Evolutionary conservation across 2,797 vertebrate genomes (phyloP).

Genomic region (Artibeus jamaicensis): DNA sequence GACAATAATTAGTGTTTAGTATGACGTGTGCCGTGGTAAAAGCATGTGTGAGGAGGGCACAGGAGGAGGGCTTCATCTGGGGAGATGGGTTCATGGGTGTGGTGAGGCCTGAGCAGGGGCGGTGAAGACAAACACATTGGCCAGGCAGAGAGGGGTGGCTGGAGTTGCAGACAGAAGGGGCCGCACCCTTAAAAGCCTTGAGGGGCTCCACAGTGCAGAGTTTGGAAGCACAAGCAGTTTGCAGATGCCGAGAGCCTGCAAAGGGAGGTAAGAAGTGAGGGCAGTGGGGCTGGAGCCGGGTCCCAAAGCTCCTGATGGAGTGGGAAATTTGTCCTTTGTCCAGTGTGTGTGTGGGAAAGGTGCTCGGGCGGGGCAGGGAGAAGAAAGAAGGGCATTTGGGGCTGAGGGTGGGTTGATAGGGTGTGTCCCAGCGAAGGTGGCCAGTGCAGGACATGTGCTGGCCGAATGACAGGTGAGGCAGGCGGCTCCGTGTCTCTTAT

Average conservation of each 20-base stretch:
- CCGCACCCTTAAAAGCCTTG: not conserved
- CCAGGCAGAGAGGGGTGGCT: not conserved
- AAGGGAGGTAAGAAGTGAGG: not conserved
- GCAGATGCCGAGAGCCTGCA: not conserved
- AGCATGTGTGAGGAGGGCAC: not conserved
- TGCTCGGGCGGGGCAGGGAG: not conserved
- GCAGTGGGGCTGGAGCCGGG: not conserved
- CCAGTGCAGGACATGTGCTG: not conserved
- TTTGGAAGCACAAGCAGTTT: not conserved
- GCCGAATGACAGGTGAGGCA: not conserved
- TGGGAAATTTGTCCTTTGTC: too few species aligned
- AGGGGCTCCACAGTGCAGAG: not conserved
- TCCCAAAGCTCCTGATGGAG: not conserved
- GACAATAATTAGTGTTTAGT: fast-evolving
- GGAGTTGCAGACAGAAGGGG: not conserved
- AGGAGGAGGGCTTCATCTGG: not conserved
- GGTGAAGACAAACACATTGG: not conserved
- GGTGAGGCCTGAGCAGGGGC: not conserved
- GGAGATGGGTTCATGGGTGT: too few species aligned
- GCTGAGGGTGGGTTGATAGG: not conserved
- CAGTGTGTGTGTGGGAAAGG: too few species aligned
- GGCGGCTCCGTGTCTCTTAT: not conserved
- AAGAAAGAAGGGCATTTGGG: not conserved
- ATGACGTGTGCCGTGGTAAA: fast-evolving
- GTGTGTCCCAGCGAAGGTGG: not conserved